These are phyloP conservation scores for Sceloporus undulatus DNA, from an alignment of 2,113 vertebrate genomes.

Conservation along the genomic window DNA sequence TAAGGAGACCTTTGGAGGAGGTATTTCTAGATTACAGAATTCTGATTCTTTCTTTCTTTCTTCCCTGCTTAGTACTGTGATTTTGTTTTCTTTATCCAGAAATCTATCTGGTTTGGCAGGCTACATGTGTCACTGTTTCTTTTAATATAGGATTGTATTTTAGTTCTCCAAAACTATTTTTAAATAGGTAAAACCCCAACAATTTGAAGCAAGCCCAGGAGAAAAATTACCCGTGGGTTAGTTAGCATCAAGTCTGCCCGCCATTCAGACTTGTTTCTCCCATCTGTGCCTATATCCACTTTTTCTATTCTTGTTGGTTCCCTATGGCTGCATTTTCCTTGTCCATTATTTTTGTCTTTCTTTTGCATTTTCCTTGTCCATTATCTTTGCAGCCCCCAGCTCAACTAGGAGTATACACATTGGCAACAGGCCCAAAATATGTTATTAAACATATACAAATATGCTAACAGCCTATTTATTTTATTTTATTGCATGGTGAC, in stretches of 20 bases:
- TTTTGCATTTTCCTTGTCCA: not conserved
- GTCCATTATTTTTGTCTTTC: not conserved
- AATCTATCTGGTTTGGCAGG: not conserved
- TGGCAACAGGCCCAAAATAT: not conserved
- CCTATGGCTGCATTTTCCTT: not conserved
- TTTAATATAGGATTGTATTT: constrained; percentile 38
- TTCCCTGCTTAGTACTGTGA: not conserved
- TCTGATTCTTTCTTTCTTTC: not conserved
- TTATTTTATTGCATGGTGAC: no score
- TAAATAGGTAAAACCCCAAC: not conserved
- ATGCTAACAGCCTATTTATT: no score
- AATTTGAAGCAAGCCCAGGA: not conserved
- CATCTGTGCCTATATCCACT: not conserved
- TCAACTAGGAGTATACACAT: not conserved
- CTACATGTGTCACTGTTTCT: not conserved
- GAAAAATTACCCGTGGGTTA: constrained; percentile 18
- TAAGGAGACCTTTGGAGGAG: not conserved
- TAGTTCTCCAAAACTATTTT: constrained; percentile 27
- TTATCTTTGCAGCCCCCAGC: not conserved
- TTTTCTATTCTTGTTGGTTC: not conserved
- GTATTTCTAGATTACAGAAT: constrained; percentile 30
- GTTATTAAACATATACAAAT: not conserved
- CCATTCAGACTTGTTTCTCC: not conserved
- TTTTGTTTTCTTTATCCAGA: not conserved
- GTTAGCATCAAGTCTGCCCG: not conserved